Conservation (phyloP, 2,113 vertebrate species). For the Oncorhynchus clarkii region DNA sequence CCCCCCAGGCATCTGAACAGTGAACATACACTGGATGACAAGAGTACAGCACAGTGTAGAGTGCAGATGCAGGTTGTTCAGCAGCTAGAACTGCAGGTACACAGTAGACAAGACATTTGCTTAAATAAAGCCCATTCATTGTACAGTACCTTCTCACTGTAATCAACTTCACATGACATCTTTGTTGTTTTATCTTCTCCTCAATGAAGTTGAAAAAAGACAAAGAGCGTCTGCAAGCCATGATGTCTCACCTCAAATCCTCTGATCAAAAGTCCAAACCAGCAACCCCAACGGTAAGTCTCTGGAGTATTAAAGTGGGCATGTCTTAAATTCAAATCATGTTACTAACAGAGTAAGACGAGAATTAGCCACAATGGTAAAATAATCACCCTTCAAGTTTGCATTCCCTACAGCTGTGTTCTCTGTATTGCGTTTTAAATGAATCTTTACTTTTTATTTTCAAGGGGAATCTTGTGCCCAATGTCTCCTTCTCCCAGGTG, state of each 20-base stretch:
- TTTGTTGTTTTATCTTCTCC: too few species aligned
- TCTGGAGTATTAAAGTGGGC: neutral
- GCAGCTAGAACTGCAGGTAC: slow-evolving; percentile 96
- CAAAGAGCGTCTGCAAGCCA: slow-evolving; percentile 97
- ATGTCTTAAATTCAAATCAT: neutral
- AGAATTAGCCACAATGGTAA: neutral
- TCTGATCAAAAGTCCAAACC: slow-evolving; percentile 86
- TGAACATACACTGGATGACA: slow-evolving; percentile 97
- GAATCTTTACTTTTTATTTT: neutral
- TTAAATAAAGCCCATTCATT: slow-evolving; percentile 8
- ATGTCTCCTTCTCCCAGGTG: slow-evolving; percentile 85
- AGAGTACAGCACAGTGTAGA: slow-evolving; percentile 98
- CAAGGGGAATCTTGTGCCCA: slow-evolving; percentile 90
- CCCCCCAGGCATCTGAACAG: slow-evolving; percentile 95
- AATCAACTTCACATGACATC: too few species aligned
- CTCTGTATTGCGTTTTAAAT: neutral
- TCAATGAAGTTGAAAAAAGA: slow-evolving; percentile 89
- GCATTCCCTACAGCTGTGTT: neutral
- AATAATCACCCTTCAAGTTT: neutral
- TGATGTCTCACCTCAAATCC: slow-evolving; percentile 99
- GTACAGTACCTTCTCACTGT: neutral
- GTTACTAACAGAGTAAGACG: too few species aligned
- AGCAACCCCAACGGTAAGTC: slow-evolving; percentile 90
- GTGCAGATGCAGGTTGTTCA: slow-evolving; percentile 99
- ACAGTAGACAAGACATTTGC: slow-evolving; percentile 14